Conservation (phyloP, 2,888 invertebrate genomes). For the Dascillus cervinus region DNA sequence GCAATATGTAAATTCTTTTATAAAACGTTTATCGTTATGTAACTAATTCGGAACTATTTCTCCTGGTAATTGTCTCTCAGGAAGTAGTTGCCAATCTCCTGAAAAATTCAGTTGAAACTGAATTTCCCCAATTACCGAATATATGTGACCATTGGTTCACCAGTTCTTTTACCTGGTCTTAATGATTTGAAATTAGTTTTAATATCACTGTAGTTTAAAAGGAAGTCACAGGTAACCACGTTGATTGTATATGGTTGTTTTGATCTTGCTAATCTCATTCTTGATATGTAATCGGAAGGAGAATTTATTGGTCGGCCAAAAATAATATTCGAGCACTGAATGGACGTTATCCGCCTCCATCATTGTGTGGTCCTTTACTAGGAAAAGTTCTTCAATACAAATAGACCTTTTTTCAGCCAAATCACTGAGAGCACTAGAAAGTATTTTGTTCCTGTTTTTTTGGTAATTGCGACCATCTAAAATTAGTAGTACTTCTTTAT, state of each 20-base stretch:
- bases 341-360: conserved; percentile 14
- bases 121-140: neutral
- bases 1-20: too few species aligned
- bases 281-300: conserved; percentile 6
- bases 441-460: conserved; percentile 8
- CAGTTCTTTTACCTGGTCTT: conserved; percentile 4
- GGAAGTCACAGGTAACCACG: conserved; percentile 5
- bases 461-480: conserved; percentile 13
- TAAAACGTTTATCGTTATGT: neutral
- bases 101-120: conserved; percentile 1
- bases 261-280: conserved; percentile 6
- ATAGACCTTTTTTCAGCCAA: neutral
- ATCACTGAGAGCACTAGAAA: conserved; percentile 4
- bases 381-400: conserved; percentile 9
- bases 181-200: conserved; percentile 1
- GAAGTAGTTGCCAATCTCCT: neutral
- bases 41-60: neutral
- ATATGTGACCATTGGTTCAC: conserved; percentile 4
- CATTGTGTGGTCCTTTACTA: conserved; percentile 16
- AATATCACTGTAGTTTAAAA: conserved; percentile 4
- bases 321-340: conserved; percentile 9
- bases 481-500: conserved; percentile 8
- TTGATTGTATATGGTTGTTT: conserved; percentile 6
- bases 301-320: conserved; percentile 7
- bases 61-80: neutral